Evolutionary conservation across 2,113 vertebrate species (phyloP).

Genomic region (Platysternon megacephalum): DNA sequence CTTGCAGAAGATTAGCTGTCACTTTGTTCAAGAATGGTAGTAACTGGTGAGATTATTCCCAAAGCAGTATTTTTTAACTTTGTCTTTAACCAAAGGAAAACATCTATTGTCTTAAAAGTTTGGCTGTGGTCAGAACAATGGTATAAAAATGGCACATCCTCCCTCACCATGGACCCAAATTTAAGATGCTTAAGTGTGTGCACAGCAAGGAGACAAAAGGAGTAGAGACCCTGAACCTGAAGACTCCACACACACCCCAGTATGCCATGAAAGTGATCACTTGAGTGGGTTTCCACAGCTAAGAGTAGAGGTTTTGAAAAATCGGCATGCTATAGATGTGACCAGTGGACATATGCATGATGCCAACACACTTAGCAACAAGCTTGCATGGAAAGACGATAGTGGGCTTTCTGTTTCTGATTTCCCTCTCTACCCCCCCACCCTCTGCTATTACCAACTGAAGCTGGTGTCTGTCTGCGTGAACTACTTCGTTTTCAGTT

Average conservation of each 20-base stretch:
- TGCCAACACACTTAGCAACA: not conserved
- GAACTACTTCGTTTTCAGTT: not conserved
- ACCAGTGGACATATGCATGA: fast-evolving
- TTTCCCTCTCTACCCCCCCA: fast-evolving
- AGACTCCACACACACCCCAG: no score
- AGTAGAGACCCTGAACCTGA: not conserved
- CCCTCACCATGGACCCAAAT: not conserved
- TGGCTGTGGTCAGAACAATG: not conserved
- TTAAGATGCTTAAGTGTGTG: not conserved
- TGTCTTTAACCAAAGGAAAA: not conserved
- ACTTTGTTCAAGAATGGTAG: fast-evolving
- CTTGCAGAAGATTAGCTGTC: not conserved
- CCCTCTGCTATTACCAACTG: fast-evolving
- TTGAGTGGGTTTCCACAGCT: not conserved
- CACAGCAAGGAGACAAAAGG: not conserved
- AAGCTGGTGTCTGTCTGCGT: not conserved
- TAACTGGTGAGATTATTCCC: fast-evolving
- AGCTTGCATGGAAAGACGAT: fast-evolving
- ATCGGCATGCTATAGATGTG: fast-evolving
- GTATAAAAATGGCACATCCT: not conserved
- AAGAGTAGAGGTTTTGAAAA: not conserved
- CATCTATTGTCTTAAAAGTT: not conserved
- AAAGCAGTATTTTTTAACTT: not conserved
- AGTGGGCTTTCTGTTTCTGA: no score
- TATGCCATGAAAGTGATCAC: not conserved